Base-by-base conservation (phyloP, 2,888 invertebrate species). In the Stenotaenia linearis region DNA sequence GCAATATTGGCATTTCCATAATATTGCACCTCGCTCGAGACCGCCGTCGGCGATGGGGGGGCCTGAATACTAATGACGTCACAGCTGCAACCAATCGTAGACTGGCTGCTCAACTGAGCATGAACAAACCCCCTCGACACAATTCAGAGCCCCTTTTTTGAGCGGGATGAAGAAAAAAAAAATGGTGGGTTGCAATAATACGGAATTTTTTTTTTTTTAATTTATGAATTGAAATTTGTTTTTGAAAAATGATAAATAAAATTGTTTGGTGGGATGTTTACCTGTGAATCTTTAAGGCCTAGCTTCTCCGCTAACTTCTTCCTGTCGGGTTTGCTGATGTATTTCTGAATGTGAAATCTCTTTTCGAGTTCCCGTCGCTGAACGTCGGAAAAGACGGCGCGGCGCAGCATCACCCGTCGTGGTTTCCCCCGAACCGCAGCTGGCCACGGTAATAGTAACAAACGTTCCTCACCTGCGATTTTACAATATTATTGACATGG, bases 251-350 rank as follows among this genome's bases (percentile, higher is more conserved):
- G 3, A 7, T 21, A 23, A 56, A 21, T 7, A 10, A 18, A 56
- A 56, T 18, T 21, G 21, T 56, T 18, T 21, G 21, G 56, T 2
- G 21, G 4, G 18, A 21, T 18, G 12, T 23, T 88, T 84, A 97
- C 98, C 93, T 98, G 98, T 82, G 97, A 97, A 85, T 98, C 98
- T 86, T 98, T 98, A 12, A 98, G 90, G 10, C 97, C 97, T 77
- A 98, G 89, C 86, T 97, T 95, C 86, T 97, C 97, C 0, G 98
- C 98, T 81, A 98, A 88, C 85, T 97, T 97, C 90, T 97, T 98
- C 86, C 98, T 90, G 87, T 98, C 98, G 0, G 98, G 98, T 86
- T 98, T 98, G 85, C 96, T 97, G 86, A 98, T 98, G 88, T 98
- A 98, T 87, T 98, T 98, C 88, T 98, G 98, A 78, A 96, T 92